Evolutionary conservation across 2,113 vertebrate species (phyloP), one percentile per base, ranked within the genome.

Genomic region (Rostratula benghalensis): DNA sequence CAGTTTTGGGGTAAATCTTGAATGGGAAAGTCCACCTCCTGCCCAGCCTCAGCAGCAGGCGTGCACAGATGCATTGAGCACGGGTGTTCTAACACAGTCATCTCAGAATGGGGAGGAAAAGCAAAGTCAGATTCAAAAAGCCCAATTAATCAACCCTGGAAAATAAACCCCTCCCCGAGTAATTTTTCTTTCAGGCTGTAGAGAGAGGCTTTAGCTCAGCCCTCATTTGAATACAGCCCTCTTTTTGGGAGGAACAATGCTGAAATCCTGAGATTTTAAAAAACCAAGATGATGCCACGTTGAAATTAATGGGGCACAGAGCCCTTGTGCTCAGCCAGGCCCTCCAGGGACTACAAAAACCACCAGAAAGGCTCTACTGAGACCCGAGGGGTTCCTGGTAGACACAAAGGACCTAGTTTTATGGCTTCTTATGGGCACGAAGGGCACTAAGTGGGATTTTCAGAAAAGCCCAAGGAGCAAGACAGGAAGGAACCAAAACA

Each of bases 31-130:
- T 16, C 60, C 56, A 57, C 11, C 39, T 76, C 48, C 43, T 46
- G 31, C 39, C n/a, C 67, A 54, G 33, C 30, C 17, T 85, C 77
- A 60, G 59, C 39, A 35, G 31, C 43, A 35, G 48, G 37, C 3
- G 0, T 3, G 25, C 14, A 7, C 33, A 35, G n/a, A 25, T 35
- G 45, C 60, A 3, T 11, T 0, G 1, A 51, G 19, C 19, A 7
- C 0, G 0, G 28, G 16, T 28, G 5, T 53, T 63, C 60, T 31
- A 65, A 53, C 33, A 37, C 3, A 27, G n/a, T 2, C 27, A n/a
- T 25, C n/a, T 74, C 56, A 37, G 71, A 73, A 39, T 4, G 54
- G 16, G 83, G 5, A 46, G 14, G 3, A 46, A 74, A 71, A 56
- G 13, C 25, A 54, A 59, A 83, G 21, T 24, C 6, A 35, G 46